Evolutionary conservation across 2,888 invertebrate genomes (phyloP).

Genomic region (Lycia hirtaria): DNA sequence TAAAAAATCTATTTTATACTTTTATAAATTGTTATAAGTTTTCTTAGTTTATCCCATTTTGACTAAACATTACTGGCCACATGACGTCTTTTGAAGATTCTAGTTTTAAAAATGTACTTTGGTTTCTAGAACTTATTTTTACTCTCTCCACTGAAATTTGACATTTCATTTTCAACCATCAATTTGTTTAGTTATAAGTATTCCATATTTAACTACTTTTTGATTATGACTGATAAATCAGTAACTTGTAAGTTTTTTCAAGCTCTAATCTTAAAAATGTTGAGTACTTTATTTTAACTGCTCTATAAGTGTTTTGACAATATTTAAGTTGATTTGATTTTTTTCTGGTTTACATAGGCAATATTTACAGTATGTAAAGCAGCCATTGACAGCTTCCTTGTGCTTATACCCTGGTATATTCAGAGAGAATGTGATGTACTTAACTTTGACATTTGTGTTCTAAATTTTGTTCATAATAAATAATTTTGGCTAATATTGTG

Average conservation of each 20-base stretch:
- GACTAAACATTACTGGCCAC: constrained; percentile 28
- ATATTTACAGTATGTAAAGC: constrained; percentile 71
- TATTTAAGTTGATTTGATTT: constrained; percentile 13
- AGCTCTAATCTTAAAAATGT: no score
- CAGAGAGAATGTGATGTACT: constrained; percentile 72
- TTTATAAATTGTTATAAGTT: background rate
- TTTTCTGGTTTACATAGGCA: constrained; percentile 37
- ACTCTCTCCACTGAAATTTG: no score
- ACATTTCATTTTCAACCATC: no score
- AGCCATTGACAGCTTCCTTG: constrained; percentile 72
- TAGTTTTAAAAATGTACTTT: no score
- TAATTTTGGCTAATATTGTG: background rate
- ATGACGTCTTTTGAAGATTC: background rate
- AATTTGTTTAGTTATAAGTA: no score
- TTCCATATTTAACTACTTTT: no score
- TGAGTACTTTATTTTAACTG: no score
- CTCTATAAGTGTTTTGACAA: background rate
- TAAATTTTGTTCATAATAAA: constrained; percentile 10
- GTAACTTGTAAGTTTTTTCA: no score
- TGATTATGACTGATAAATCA: no score
- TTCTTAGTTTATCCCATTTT: constrained; percentile 15
- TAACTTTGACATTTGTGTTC: constrained; percentile 22
- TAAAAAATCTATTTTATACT: background rate
- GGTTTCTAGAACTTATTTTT: no score
- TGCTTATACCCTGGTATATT: constrained; percentile 75